These are phyloP conservation scores for Lucilia sericata DNA, from an alignment of 1,140 invertebrate genomes.

Conservation along the genomic window DNA sequence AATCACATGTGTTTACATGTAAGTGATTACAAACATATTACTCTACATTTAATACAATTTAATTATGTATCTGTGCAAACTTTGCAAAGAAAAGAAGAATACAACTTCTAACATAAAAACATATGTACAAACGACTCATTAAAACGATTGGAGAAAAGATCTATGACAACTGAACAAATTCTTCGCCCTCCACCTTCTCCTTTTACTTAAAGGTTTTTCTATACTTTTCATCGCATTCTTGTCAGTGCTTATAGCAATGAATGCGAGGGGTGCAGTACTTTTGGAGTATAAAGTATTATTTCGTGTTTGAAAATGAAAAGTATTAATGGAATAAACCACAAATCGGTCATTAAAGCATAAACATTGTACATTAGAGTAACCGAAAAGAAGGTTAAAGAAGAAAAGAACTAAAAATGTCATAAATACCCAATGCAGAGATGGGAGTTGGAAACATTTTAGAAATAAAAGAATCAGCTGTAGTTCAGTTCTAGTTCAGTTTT, in stretches of 20 bases:
- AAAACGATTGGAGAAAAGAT: background rate
- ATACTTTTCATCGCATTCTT: background rate
- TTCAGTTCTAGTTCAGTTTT: too few species aligned
- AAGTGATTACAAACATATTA: slow-evolving; percentile 28
- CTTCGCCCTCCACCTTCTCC: background rate
- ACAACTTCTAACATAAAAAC: background rate
- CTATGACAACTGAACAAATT: background rate
- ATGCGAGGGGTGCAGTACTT: background rate
- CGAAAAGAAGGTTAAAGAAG: too few species aligned
- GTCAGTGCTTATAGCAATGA: too few species aligned
- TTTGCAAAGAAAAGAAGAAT: background rate
- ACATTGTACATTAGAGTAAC: background rate
- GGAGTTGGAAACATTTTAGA: background rate
- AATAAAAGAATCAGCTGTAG: too few species aligned
- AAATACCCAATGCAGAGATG: background rate
- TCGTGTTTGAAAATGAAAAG: slow-evolving; percentile 1
- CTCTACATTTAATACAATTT: slow-evolving; percentile 31
- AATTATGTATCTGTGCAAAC: slow-evolving; percentile 26
- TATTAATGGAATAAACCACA: slow-evolving; percentile 42
- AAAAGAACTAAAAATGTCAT: too few species aligned
- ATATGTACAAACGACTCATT: background rate
- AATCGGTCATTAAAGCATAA: slow-evolving; percentile 41
- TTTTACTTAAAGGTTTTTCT: background rate
- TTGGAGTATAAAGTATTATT: background rate
- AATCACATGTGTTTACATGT: background rate